Conservation (phyloP, 2,888 invertebrate genomes). For the Cataglyphis albicans region DNA sequence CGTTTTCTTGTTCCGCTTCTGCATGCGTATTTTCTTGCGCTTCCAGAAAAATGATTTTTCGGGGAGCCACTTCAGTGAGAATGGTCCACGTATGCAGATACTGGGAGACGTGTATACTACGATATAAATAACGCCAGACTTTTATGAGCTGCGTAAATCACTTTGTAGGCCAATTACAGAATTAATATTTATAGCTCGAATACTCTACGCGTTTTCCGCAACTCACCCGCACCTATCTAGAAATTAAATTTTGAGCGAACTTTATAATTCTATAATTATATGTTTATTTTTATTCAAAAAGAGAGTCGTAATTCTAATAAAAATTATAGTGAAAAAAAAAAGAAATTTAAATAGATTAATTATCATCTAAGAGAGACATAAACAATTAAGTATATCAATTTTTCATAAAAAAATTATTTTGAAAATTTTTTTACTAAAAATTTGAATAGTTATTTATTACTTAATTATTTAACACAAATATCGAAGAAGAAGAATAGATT, state of each 20-base stretch:
- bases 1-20: neutral
- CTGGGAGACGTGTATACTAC: slow-evolving; percentile 40
- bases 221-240: slow-evolving; percentile 54
- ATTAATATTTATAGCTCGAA: slow-evolving; percentile 81
- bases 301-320: neutral
- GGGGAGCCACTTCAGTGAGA: slow-evolving; percentile 36
- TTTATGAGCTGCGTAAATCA: slow-evolving; percentile 81
- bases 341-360: neutral
- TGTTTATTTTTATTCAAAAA: neutral
- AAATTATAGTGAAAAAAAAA: neutral
- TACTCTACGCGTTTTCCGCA: slow-evolving; percentile 9
- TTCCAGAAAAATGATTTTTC: slow-evolving; percentile 33
- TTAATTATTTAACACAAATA: neutral
- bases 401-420: neutral
- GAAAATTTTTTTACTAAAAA: neutral
- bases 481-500: neutral
- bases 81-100: slow-evolving; percentile 56
- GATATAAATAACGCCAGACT: slow-evolving; percentile 78
- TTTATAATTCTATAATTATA: slow-evolving; percentile 19
- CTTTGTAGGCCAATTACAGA: slow-evolving; percentile 82
- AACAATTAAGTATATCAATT: neutral
- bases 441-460: neutral
- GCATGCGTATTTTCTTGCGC: slow-evolving; percentile 12
- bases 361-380: neutral
- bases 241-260: slow-evolving; percentile 8